These are phyloP conservation scores for Saguinus midas DNA, from an alignment of 2,113 vertebrate species.

Conservation along the genomic window DNA sequence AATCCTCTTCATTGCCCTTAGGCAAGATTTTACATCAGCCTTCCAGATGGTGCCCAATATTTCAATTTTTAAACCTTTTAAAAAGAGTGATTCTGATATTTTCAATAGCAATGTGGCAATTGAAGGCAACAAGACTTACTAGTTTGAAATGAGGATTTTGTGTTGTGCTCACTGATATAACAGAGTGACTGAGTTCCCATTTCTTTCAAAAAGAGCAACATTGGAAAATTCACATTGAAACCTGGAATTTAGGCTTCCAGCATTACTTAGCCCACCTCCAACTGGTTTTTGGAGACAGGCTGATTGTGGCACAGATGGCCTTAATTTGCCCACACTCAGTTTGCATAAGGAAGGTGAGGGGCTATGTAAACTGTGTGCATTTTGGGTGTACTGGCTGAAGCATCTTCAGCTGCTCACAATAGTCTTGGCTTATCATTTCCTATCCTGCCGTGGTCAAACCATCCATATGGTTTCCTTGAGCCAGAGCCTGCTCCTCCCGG, in stretches of 20 bases:
- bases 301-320: rapidly evolving
- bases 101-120: rapidly evolving
- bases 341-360: rapidly evolving
- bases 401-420: rapidly evolving
- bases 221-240: not conserved
- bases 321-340: not conserved
- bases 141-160: not conserved
- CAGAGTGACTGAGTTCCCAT: not conserved
- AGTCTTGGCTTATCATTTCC: rapidly evolving
- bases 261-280: not conserved
- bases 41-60: not conserved
- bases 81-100: not conserved
- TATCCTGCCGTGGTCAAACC: rapidly evolving
- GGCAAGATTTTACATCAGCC: not conserved
- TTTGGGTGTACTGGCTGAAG: not conserved
- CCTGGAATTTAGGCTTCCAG: not conserved
- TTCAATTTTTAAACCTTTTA: not conserved
- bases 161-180: rapidly evolving
- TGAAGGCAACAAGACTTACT: rapidly evolving
- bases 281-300: not conserved
- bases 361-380: rapidly evolving
- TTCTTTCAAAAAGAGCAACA: not conserved
- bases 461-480: rapidly evolving
- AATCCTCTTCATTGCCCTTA: not conserved
- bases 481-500: rapidly evolving